Percentiles rank a stretch among this genome's conserved stretches.
phyloP scores from a whole-genome alignment of 1,140 invertebrate species.

The Drosophila yakuba region DNA sequence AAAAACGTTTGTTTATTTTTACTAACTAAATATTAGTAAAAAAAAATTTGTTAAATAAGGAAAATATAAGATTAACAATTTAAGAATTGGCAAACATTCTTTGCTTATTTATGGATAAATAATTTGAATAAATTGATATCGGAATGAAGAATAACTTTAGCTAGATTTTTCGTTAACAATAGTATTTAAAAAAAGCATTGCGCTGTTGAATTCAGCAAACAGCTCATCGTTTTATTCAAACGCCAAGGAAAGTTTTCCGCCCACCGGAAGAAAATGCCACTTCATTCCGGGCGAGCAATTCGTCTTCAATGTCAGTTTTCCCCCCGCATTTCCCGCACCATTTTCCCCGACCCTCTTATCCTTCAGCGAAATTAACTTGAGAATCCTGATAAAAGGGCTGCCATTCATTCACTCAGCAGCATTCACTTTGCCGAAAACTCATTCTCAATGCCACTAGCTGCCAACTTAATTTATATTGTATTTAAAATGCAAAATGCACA shows the following conservation, averaged over 20 bases:
- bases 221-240: slow-evolving; percentile 12
- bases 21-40: no score
- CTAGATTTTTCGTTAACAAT: neutral
- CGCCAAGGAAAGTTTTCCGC: neutral
- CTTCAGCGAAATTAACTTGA: slow-evolving; percentile 54
- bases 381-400: slow-evolving; percentile 62
- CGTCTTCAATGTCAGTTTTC: slow-evolving; percentile 36
- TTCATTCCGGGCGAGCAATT: slow-evolving; percentile 30
- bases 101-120: neutral
- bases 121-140: no score
- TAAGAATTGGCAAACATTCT: no score
- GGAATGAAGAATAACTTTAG: no score
- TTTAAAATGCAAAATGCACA: slow-evolving; percentile 70
- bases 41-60: no score
- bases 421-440: slow-evolving; percentile 46
- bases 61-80: no score
- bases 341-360: slow-evolving; percentile 22
- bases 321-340: slow-evolving; percentile 4
- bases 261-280: slow-evolving; percentile 11
- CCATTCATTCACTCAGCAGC: slow-evolving; percentile 57
- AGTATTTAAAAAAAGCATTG: slow-evolving; percentile 1
- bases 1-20: neutral
- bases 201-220: slow-evolving; percentile 20
- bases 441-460: slow-evolving; percentile 54
- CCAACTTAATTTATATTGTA: slow-evolving; percentile 79